Evolutionary conservation across 2,113 vertebrate species (phyloP).

Genomic region (Nesospiza acunhae): DNA sequence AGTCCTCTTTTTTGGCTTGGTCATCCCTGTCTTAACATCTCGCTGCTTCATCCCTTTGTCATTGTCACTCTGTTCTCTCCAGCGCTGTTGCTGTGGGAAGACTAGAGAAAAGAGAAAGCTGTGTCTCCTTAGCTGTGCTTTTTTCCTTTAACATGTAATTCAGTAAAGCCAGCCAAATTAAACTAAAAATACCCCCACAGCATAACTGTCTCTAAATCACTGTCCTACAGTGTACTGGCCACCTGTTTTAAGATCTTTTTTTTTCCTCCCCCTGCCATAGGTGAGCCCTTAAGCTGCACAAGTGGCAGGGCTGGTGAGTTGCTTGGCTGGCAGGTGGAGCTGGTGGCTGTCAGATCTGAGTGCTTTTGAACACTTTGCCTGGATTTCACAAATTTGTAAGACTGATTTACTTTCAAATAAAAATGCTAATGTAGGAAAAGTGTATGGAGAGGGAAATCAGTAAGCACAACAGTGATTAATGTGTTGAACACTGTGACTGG

Average conservation of each 20-base stretch:
- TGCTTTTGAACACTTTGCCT: background rate
- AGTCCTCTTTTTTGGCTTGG: background rate
- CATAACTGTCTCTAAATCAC: background rate
- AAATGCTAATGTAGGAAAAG: background rate
- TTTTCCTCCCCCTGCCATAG: background rate
- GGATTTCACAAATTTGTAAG: background rate
- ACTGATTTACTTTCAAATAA: background rate
- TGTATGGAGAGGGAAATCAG: background rate
- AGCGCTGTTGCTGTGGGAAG: background rate
- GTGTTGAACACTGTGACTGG: background rate
- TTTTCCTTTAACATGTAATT: background rate
- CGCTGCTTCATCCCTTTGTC: background rate
- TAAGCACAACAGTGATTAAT: background rate
- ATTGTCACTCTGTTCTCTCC: background rate
- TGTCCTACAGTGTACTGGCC: background rate
- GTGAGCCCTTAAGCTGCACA: background rate
- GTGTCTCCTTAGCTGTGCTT: background rate
- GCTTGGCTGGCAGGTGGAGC: background rate
- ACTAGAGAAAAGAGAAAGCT: background rate
- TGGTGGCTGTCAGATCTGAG: background rate
- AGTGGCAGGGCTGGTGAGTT: background rate
- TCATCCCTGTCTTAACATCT: background rate
- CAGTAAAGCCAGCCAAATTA: background rate
- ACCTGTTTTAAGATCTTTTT: background rate
- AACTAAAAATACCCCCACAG: background rate